A percentile compares a stretch with the other conserved stretches of the same genome.
Conservation (phyloP, 2,113 vertebrate genomes). For the Puffinus mauretanicus region DNA sequence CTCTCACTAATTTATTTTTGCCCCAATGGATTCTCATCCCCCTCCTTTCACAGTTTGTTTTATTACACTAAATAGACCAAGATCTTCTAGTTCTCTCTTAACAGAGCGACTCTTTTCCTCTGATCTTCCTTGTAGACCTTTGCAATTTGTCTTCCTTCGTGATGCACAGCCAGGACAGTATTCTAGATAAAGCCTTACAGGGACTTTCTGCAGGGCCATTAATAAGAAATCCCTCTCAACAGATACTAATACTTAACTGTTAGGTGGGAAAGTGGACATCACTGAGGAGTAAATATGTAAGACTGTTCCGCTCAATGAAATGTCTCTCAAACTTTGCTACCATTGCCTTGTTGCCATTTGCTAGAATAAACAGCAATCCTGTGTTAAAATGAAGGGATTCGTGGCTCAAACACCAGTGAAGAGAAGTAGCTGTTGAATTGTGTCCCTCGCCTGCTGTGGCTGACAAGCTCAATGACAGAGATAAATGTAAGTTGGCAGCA, state of each 20-base stretch:
- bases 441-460: background rate
- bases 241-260: background rate
- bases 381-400: background rate
- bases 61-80: background rate
- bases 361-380: background rate
- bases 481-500: slow-evolving; percentile 43
- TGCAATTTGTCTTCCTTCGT: background rate
- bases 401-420: background rate
- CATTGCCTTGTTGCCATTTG: background rate
- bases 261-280: background rate
- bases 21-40: background rate
- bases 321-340: background rate
- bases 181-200: background rate
- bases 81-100: background rate
- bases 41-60: background rate
- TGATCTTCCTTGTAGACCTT: background rate
- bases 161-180: background rate
- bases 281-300: background rate
- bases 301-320: background rate
- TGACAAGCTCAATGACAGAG: slow-evolving; percentile 20
- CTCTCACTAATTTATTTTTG: background rate
- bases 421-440: background rate
- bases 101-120: background rate
- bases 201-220: background rate
- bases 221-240: background rate